Base-by-base conservation (phyloP, 2,113 vertebrate species). In the Tragelaphus scriptus region DNA sequence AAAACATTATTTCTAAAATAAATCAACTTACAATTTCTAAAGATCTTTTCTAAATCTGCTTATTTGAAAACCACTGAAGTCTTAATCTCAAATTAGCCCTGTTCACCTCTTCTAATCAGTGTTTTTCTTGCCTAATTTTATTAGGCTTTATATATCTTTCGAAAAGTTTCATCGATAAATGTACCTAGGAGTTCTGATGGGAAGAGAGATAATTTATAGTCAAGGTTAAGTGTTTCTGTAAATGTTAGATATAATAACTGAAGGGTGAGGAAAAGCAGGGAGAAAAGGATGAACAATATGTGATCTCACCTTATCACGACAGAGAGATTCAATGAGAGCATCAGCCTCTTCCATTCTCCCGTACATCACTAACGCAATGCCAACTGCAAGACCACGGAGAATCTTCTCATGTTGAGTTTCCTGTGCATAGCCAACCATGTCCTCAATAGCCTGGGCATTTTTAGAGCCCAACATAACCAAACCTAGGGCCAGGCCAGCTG, bases 351-450 rank as follows among this genome's bases (percentile, higher is more conserved):
- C 99, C 99, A 99, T 99, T 49, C 99, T 99, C 55, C 99, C 99
- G 0, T 99, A 99, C 99, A 99, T 99, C 61, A 99, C 99, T 92
- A 99, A 77, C 7, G 99, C 99, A 63, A 99, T 99, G 97, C 99
- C 99, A 55, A 99, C 99, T 0, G 99, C 99, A 44, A 99, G 99
- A 4, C 99, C 99, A 21, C 99, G 99, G 96, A 99, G 98, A 97
- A 99, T 99, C 98, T 99, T 99, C 97, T 99, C 99, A 9, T 99
- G 99, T 71, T 99, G 99, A 1, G 99, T 99, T 98, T 99, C 99
- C 95, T 99, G 99, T 85, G 99, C 99, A 0, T 99, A 99, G 49
- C 99, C 99, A 21, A 99, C 99, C 99, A 99, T 99, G 98, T 99
- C 99, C 98, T 99, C 99, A 47, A 99, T 99, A 44, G 99, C 99